phyloP scores from a whole-genome alignment of 2,888 invertebrate genomes.

The Sinelater perroti region DNA sequence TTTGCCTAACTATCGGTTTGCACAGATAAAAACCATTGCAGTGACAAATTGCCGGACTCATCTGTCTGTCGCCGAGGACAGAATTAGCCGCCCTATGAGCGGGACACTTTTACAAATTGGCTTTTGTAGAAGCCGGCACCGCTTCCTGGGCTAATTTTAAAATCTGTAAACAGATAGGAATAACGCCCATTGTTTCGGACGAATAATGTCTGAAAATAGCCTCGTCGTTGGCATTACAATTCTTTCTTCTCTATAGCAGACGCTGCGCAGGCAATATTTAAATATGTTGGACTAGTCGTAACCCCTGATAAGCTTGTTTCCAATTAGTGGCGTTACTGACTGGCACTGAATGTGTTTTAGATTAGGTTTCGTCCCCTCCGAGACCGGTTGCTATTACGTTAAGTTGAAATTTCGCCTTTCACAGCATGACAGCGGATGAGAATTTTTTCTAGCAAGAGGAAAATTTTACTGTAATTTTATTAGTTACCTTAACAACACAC shows the following conservation, averaged over 20 bases:
- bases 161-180: constrained; percentile 10
- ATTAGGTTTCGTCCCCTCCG: constrained; percentile 33
- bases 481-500: no score
- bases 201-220: no score
- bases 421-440: no score
- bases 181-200: no score
- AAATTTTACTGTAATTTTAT: no score
- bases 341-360: constrained; percentile 44
- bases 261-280: constrained; percentile 17
- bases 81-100: constrained; percentile 38
- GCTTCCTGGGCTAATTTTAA: constrained; percentile 26
- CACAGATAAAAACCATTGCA: constrained; percentile 37
- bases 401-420: constrained; percentile 22
- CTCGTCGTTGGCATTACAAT: no score
- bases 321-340: constrained; percentile 46
- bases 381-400: constrained; percentile 7
- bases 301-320: constrained; percentile 43
- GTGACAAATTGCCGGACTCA: constrained; percentile 41
- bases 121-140: constrained; percentile 33
- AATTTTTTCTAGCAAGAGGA: no score
- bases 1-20: constrained; percentile 33
- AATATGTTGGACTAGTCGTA: constrained; percentile 14
- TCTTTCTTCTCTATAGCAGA: no score
- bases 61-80: constrained; percentile 37
- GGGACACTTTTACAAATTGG: constrained; percentile 38